Percentiles rank a stretch among this genome's conserved stretches.
phyloP scores from a whole-genome alignment of 2,797 vertebrate genomes.

The Chloroceryle amazona region DNA sequence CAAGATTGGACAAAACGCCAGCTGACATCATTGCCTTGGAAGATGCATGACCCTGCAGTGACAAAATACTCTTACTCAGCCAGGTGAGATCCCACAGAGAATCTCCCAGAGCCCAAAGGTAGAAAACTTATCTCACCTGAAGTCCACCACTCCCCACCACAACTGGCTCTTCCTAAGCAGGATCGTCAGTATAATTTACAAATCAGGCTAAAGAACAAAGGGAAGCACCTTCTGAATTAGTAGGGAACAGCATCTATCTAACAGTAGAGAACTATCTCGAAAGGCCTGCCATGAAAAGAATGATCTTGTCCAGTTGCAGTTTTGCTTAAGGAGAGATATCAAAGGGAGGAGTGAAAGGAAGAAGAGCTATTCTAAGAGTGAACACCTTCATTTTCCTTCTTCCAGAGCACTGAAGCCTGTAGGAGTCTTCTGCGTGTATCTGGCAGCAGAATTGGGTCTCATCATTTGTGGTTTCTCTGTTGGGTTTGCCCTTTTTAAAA shows the following conservation, averaged over 20 bases:
- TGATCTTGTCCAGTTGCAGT: background rate
- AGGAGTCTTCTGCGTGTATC: background rate
- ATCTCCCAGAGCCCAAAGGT: background rate
- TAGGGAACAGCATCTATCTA: background rate
- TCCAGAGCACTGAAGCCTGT: background rate
- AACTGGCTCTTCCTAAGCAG: background rate
- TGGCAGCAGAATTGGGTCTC: background rate
- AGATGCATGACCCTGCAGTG: conserved; percentile 35
- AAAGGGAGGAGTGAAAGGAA: conserved; percentile 15
- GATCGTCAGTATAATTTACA: background rate
- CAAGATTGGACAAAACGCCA: background rate
- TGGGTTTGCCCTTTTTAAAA: background rate
- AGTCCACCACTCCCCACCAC: background rate
- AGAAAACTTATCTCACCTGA: background rate
- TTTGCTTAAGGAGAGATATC: conserved; percentile 25
- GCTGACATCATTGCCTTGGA: conserved; percentile 28
- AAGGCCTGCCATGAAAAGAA: conserved; percentile 21
- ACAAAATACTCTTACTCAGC: conserved; percentile 25
- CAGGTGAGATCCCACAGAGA: background rate
- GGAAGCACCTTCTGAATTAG: conserved; percentile 11
- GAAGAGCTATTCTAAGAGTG: background rate
- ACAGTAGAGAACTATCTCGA: background rate
- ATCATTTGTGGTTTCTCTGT: background rate
- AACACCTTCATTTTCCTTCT: background rate
- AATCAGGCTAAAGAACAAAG: background rate